A percentile compares a stretch with the other conserved stretches of the same genome.
phyloP scores from a whole-genome alignment of 2,113 vertebrate species.

The Psilopogon haemacephalus region DNA sequence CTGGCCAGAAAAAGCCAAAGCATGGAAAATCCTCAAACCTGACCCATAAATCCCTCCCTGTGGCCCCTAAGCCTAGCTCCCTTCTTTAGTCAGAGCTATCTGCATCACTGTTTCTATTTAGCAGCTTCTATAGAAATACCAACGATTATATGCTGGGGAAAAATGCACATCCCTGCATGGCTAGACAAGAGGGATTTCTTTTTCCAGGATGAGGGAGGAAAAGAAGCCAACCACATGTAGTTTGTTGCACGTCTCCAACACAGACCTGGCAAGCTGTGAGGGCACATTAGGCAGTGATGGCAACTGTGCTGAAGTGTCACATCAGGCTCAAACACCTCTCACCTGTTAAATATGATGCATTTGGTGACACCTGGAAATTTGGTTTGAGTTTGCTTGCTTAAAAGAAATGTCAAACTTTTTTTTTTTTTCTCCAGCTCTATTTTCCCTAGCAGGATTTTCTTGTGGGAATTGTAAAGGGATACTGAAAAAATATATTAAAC shows the following conservation, averaged over 20 bases:
- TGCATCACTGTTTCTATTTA: not conserved
- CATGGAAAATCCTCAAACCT: not conserved
- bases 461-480: constrained; percentile 21
- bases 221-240: not conserved
- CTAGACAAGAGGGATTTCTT: constrained; percentile 17
- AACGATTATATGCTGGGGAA: not conserved
- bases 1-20: not conserved
- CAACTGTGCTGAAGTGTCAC: not conserved
- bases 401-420: not conserved
- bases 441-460: not conserved
- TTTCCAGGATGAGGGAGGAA: constrained; percentile 11
- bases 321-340: not conserved
- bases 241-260: not conserved
- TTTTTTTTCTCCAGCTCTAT: not conserved
- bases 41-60: not conserved
- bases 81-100: not conserved
- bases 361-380: not conserved
- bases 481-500: constrained; percentile 30
- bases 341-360: not conserved
- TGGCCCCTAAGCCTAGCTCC: not conserved
- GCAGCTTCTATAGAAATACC: not conserved
- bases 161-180: not conserved
- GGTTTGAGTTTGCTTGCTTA: not conserved
- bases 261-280: not conserved
- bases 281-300: not conserved